Evolutionary conservation across 2,888 invertebrate genomes (phyloP).

Genomic region (Sarcophaga rosellei): DNA sequence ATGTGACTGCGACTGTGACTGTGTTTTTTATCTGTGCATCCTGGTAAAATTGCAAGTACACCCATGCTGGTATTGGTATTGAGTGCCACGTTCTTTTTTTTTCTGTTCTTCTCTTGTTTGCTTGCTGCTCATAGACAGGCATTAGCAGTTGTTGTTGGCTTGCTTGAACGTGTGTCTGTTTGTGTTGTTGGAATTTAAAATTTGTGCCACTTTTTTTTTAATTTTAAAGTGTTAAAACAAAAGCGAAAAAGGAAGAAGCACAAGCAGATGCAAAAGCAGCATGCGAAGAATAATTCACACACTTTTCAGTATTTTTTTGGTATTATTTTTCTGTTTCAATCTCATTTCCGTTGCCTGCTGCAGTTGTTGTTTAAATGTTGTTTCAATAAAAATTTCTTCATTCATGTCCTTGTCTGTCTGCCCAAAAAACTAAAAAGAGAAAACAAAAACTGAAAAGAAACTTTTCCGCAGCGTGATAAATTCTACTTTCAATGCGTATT

Average conservation of each 20-base stretch:
- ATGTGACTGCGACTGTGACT: slow-evolving; percentile 9
- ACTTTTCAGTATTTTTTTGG: background rate
- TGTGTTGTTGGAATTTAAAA: background rate
- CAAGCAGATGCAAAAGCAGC: background rate
- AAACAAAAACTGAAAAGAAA: background rate
- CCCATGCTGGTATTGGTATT: background rate
- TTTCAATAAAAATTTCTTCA: background rate
- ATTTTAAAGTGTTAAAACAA: background rate
- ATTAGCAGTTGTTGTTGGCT: background rate
- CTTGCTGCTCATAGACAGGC: background rate
- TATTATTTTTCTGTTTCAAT: background rate
- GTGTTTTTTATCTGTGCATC: slow-evolving; percentile 11
- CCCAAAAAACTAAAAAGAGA: too few species aligned
- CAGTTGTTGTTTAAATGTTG: slow-evolving; percentile 14
- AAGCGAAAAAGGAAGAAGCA: background rate
- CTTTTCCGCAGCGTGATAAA: background rate
- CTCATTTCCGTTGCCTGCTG: background rate
- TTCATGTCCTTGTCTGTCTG: background rate
- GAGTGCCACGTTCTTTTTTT: background rate
- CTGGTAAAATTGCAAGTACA: slow-evolving; percentile 13
- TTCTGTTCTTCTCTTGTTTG: slow-evolving; percentile 17
- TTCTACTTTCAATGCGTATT: background rate
- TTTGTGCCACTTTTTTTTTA: slow-evolving; percentile 7
- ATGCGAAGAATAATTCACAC: background rate
- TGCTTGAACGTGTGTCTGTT: background rate